Conservation (phyloP, 2,113 vertebrate species). For the Platysternon megacephalum region DNA sequence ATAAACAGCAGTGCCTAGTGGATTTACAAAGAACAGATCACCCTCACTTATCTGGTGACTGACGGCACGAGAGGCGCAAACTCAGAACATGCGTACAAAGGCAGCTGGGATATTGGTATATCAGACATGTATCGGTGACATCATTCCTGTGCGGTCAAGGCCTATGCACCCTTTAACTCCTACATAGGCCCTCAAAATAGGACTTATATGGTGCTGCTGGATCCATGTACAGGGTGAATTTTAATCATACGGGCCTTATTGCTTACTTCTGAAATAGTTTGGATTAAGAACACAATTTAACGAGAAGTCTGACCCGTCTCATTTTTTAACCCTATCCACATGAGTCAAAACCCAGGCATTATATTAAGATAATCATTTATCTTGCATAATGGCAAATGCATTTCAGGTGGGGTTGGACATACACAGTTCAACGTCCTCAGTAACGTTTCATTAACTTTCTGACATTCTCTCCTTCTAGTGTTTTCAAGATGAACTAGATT, state of each 20-base stretch:
- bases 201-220: background rate
- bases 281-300: background rate
- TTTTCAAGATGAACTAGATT: background rate
- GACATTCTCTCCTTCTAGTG: background rate
- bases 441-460: background rate
- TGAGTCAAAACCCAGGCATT: background rate
- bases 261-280: background rate
- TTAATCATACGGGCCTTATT: fast-evolving
- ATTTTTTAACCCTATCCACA: background rate
- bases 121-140: background rate
- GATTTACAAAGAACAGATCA: background rate
- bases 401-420: background rate
- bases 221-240: background rate
- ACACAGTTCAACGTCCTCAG: background rate
- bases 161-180: background rate
- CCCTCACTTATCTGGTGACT: background rate
- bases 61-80: background rate
- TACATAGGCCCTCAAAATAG: background rate
- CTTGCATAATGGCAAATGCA: fast-evolving
- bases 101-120: background rate
- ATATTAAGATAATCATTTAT: background rate
- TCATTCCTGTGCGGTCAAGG: background rate
- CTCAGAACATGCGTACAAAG: background rate
- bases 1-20: background rate
- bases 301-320: background rate